Evolutionary conservation across 1,140 invertebrate genomes (phyloP).

Genomic region (Brachionus calyciflorus): DNA sequence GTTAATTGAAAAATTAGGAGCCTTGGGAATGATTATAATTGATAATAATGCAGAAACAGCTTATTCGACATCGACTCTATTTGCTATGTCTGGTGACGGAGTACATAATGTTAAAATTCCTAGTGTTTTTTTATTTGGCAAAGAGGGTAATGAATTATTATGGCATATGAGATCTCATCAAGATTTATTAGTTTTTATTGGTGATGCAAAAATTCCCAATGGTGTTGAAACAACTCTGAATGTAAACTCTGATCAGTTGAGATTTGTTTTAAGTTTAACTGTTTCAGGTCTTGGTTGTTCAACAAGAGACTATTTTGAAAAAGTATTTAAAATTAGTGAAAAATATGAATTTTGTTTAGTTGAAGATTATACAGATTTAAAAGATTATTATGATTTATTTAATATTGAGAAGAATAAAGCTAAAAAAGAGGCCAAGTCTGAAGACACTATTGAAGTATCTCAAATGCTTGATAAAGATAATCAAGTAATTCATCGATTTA

Average conservation of each 20-base stretch:
- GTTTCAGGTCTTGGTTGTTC: neutral
- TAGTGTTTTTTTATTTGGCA: conserved; percentile 81
- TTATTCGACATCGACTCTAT: conserved; percentile 73
- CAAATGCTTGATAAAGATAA: neutral
- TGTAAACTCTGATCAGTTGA: neutral
- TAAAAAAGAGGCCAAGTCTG: neutral
- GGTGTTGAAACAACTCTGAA: conserved; percentile 1
- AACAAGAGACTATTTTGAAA: conserved; percentile 7
- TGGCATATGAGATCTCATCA: neutral
- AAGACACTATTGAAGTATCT: neutral
- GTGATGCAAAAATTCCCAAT: neutral
- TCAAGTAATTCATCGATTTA: neutral
- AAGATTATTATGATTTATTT: conserved; percentile 15
- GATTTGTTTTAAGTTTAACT: neutral
- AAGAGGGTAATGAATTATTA: conserved; percentile 65
- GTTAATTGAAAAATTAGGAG: conserved; percentile 73
- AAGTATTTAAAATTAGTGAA: neutral
- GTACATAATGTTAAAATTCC: conserved; percentile 81
- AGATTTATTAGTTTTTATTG: neutral
- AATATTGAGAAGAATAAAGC: neutral
- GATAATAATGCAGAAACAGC: conserved; percentile 77
- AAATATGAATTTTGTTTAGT: neutral
- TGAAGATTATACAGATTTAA: neutral
- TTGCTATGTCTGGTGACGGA: conserved; percentile 93
- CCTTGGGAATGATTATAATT: conserved; percentile 68